Evolutionary conservation across 1,140 invertebrate species (phyloP).

Genomic region (Vanessa atalanta): DNA sequence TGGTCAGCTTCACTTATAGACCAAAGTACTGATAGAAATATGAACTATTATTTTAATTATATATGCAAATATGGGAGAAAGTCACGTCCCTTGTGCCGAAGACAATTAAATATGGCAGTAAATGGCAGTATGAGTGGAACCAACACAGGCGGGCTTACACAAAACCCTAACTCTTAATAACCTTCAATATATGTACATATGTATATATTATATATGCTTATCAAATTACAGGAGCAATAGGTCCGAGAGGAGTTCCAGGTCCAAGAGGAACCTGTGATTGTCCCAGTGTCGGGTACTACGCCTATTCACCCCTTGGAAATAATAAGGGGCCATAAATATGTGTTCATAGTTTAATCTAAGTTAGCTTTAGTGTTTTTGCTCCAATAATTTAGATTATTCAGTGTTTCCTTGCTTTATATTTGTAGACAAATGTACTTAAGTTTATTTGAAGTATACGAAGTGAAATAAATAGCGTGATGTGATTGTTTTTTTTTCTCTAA

Average conservation of each 20-base stretch:
- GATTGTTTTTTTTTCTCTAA: background rate
- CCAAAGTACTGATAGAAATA: too few relatives aligned
- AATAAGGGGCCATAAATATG: slow-evolving; percentile 42
- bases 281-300: slow-evolving; percentile 53
- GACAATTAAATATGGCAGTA: too few relatives aligned
- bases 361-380: background rate
- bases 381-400: background rate
- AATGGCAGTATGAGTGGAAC: too few relatives aligned
- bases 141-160: too few relatives aligned
- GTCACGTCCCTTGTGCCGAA: too few relatives aligned
- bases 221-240: slow-evolving; percentile 55
- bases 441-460: background rate
- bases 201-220: background rate
- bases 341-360: slow-evolving; percentile 17
- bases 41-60: too few relatives aligned
- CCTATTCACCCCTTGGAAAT: slow-evolving; percentile 47
- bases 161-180: too few relatives aligned
- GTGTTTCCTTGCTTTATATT: background rate
- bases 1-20: too few relatives aligned
- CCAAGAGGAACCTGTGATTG: slow-evolving; percentile 63
- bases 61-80: too few relatives aligned
- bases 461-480: background rate
- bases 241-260: slow-evolving; percentile 61
- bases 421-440: slow-evolving; percentile 7
- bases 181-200: background rate